These are phyloP conservation scores for Agapetus fuscipes DNA, from an alignment of 2,888 invertebrate species.

Conservation along the genomic window DNA sequence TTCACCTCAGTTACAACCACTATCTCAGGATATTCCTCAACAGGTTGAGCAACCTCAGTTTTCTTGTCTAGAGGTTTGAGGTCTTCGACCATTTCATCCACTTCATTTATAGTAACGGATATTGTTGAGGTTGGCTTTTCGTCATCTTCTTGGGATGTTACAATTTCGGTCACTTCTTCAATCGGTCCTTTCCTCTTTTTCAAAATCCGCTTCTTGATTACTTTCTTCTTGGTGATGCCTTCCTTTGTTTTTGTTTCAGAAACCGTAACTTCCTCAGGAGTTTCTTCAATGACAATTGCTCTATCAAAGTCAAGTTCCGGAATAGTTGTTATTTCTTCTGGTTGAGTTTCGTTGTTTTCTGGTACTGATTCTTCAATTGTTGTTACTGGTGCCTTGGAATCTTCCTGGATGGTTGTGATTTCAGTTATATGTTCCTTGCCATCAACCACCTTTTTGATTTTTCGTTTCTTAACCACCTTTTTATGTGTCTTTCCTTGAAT, in stretches of 20 bases:
- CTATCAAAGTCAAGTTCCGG: slow-evolving; percentile 21
- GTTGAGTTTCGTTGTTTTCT: slow-evolving; percentile 15
- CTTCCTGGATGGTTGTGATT: slow-evolving; percentile 25
- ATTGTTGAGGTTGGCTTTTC: slow-evolving; percentile 24
- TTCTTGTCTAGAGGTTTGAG: slow-evolving; percentile 24
- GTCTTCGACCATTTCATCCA: slow-evolving; percentile 27
- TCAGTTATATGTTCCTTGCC: slow-evolving; percentile 10
- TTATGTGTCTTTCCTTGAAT: slow-evolving; percentile 10
- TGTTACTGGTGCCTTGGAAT: background rate
- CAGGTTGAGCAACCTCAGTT: slow-evolving; percentile 18
- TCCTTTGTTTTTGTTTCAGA: slow-evolving; percentile 25
- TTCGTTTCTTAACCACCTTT: slow-evolving; percentile 13
- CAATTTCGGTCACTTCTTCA: slow-evolving; percentile 11
- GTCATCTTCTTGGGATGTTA: slow-evolving; percentile 28
- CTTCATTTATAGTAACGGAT: slow-evolving; percentile 21
- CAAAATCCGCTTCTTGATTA: slow-evolving; percentile 27
- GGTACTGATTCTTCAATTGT: slow-evolving; percentile 9
- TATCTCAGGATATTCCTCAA: slow-evolving; percentile 23
- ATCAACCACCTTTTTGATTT: slow-evolving; percentile 13
- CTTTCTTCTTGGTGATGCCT: slow-evolving; percentile 25
- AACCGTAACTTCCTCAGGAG: slow-evolving; percentile 25
- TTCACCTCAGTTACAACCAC: slow-evolving; percentile 22
- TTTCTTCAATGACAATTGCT: slow-evolving; percentile 27
- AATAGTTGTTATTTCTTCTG: slow-evolving; percentile 20
- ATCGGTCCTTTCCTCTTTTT: slow-evolving; percentile 31